These are phyloP conservation scores for Antigone vipio DNA, from an alignment of 2,113 vertebrate species.

Conservation along the genomic window DNA sequence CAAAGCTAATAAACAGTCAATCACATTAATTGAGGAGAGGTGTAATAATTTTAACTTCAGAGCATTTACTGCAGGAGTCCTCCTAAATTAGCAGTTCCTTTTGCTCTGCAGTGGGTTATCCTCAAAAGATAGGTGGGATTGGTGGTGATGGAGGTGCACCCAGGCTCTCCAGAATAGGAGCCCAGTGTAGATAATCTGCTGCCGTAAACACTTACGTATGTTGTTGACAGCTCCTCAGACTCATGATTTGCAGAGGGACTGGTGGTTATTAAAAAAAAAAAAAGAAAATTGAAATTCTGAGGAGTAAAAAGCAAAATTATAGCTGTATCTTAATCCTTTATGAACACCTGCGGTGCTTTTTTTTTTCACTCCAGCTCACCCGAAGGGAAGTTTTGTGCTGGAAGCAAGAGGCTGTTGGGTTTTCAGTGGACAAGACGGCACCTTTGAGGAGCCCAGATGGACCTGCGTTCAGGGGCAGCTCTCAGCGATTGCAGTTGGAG, in stretches of 20 bases:
- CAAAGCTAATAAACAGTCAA: neutral
- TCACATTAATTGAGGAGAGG: neutral
- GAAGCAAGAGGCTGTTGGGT: neutral
- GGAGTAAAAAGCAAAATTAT: neutral
- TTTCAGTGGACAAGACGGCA: neutral
- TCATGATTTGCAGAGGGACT: neutral
- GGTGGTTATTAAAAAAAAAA: neutral
- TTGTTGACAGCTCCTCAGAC: neutral
- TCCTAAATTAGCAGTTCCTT: neutral
- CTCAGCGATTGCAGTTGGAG: neutral
- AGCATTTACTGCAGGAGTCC: neutral
- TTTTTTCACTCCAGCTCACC: neutral
- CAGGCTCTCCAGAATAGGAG: neutral
- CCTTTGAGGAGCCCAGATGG: neutral
- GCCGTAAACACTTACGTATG: neutral
- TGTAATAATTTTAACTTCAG: neutral
- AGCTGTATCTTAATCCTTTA: neutral
- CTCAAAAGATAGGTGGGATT: neutral
- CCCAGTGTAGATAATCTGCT: neutral
- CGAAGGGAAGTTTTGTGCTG: neutral
- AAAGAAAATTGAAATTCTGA: neutral
- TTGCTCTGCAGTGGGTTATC: neutral
- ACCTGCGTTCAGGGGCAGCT: neutral
- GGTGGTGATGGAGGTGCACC: neutral
- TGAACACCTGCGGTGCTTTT: rapidly evolving